phyloP scores from a whole-genome alignment of 1,140 invertebrate genomes.

The Rhopalosiphum padi region DNA sequence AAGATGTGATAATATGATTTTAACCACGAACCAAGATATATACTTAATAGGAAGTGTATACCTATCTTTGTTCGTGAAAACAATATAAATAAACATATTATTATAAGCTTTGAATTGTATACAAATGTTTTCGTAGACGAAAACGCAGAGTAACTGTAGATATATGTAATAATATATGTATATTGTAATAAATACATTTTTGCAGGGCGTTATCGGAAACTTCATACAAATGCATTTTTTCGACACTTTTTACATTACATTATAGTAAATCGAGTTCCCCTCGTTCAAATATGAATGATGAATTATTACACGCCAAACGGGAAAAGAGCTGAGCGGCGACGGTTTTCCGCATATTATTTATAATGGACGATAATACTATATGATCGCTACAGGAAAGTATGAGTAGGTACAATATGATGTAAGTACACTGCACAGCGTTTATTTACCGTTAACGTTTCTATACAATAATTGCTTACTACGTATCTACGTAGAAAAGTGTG shows the following conservation, averaged over 20 bases:
- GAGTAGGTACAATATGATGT: neutral
- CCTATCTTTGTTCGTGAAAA: neutral
- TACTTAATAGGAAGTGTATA: no score
- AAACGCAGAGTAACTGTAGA: neutral
- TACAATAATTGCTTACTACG: neutral
- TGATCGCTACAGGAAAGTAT: neutral
- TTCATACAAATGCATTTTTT: neutral
- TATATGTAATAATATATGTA: no score
- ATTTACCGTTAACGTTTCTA: slow-evolving; percentile 34
- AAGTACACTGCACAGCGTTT: neutral
- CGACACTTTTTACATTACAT: neutral
- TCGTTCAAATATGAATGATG: slow-evolving; percentile 7
- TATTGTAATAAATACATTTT: neutral
- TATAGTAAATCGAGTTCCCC: neutral
- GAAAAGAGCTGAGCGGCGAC: neutral
- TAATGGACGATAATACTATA: neutral
- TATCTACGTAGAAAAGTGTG: neutral
- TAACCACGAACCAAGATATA: neutral
- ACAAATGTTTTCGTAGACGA: neutral
- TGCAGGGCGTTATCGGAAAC: neutral
- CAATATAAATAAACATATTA: neutral
- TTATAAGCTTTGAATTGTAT: neutral
- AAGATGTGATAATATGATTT: neutral
- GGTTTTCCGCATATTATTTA: slow-evolving; percentile 13
- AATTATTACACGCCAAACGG: neutral